These are phyloP conservation scores for Drosophila nasuta DNA, from an alignment of 1,140 invertebrate genomes.

Conservation along the genomic window DNA sequence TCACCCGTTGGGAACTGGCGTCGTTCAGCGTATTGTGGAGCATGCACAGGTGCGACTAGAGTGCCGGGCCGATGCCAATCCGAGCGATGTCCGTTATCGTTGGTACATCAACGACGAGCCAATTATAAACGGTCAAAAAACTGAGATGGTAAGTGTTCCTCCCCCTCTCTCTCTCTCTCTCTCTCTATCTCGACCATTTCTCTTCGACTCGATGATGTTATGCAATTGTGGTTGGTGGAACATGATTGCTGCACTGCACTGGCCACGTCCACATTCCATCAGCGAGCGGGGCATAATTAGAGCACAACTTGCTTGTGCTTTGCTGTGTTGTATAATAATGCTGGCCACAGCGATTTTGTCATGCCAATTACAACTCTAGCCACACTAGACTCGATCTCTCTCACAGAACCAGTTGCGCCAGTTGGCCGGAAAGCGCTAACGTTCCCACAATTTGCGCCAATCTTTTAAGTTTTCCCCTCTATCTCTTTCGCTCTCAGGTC, in stretches of 20 bases:
- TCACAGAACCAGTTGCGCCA: conserved; percentile 61
- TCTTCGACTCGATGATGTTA: not conserved
- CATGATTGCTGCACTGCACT: conserved; percentile 14
- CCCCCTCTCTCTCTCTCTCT: not conserved
- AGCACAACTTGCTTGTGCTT: conserved; percentile 54
- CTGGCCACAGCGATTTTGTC: conserved; percentile 36
- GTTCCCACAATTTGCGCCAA: conserved; percentile 71
- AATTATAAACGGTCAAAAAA: conserved; percentile 87
- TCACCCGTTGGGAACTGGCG: conserved; percentile 17
- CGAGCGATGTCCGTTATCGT: conserved; percentile 89
- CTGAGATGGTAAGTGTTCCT: conserved; percentile 86
- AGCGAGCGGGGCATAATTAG: conserved; percentile 72
- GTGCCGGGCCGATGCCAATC: conserved; percentile 92
- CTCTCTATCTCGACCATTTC: not conserved
- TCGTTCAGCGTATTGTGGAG: conserved; percentile 91
- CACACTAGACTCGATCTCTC: not conserved
- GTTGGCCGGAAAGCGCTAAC: conserved; percentile 68
- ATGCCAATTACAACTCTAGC: conserved; percentile 60
- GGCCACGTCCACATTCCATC: conserved; percentile 61
- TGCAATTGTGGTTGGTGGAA: conserved; percentile 17
- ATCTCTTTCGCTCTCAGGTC: conserved; percentile 66
- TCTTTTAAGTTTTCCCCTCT: not conserved
- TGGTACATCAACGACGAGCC: conserved; percentile 90
- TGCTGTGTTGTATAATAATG: conserved; percentile 66
- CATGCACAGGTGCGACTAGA: conserved; percentile 91